phyloP scores from a whole-genome alignment of 92 coral and sea anemone genomes.

The Parazoanthus atlanticus region DNA sequence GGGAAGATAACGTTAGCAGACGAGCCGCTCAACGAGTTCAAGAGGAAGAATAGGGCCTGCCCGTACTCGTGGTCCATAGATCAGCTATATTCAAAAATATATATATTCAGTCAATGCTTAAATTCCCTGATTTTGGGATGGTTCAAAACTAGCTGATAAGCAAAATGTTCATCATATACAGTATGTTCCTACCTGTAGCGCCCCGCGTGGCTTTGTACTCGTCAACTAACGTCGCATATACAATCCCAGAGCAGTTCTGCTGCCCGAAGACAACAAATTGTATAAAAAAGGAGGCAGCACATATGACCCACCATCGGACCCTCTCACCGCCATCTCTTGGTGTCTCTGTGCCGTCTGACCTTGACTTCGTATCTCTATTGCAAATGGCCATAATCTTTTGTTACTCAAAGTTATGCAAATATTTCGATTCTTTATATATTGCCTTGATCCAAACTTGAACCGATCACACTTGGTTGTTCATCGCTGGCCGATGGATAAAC shows the following conservation, averaged over 20 bases:
- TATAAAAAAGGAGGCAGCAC: slow-evolving; percentile 49
- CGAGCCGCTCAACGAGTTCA: too few relatives aligned
- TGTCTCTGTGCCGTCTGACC: neutral
- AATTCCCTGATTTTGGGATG: too few relatives aligned
- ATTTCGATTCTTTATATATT: neutral
- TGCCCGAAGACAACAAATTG: slow-evolving; percentile 63
- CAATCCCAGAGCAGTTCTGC: slow-evolving; percentile 61
- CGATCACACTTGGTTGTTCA: too few relatives aligned
- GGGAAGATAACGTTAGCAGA: too few relatives aligned
- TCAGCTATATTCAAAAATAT: too few relatives aligned
- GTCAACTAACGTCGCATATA: slow-evolving; percentile 40
- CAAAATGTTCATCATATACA: too few relatives aligned
- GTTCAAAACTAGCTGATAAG: too few relatives aligned
- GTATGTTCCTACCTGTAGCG: slow-evolving; percentile 47
- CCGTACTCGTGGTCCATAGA: too few relatives aligned
- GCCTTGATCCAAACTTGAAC: too few relatives aligned
- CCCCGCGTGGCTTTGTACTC: slow-evolving; percentile 45
- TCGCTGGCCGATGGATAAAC: too few relatives aligned
- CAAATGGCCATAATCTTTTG: neutral
- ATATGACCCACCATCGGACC: slow-evolving; percentile 47
- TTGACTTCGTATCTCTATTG: neutral
- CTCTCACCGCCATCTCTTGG: neutral
- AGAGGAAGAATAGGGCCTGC: too few relatives aligned
- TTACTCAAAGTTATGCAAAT: neutral
- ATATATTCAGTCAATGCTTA: too few relatives aligned